Conservation (phyloP, 2,888 invertebrate species). For the Boloria euphrosyne region DNA sequence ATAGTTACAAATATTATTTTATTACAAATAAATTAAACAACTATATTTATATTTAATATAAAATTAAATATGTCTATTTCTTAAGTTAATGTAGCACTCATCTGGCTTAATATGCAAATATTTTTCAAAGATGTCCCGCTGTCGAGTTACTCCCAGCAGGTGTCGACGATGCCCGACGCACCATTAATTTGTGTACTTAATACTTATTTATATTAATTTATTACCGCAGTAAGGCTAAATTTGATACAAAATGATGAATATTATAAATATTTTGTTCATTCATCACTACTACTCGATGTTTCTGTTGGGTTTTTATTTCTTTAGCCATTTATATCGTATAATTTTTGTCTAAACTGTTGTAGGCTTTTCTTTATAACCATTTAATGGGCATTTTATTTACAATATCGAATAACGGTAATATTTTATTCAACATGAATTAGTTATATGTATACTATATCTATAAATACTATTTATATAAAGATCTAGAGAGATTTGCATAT, state of each 20-base stretch:
- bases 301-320: neutral
- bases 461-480: no score
- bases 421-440: no score
- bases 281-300: neutral
- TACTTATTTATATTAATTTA: slow-evolving; percentile 33
- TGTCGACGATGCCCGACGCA: slow-evolving; percentile 33
- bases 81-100: slow-evolving; percentile 15
- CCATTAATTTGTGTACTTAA: slow-evolving; percentile 36
- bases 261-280: slow-evolving; percentile 16
- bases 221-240: slow-evolving; percentile 18
- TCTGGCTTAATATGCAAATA: slow-evolving; percentile 39
- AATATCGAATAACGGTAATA: neutral
- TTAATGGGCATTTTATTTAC: neutral
- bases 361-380: neutral
- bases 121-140: slow-evolving; percentile 25
- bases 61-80: slow-evolving; percentile 5
- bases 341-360: no score
- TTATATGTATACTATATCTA: no score
- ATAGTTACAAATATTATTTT: slow-evolving; percentile 5
- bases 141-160: slow-evolving; percentile 38
- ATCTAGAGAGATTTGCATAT: no score
- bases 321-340: neutral
- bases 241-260: slow-evolving; percentile 18
- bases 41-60: neutral
- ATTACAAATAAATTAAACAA: neutral